Conservation (phyloP, 2,888 invertebrate species). For the Nesidiocoris tenuis region DNA sequence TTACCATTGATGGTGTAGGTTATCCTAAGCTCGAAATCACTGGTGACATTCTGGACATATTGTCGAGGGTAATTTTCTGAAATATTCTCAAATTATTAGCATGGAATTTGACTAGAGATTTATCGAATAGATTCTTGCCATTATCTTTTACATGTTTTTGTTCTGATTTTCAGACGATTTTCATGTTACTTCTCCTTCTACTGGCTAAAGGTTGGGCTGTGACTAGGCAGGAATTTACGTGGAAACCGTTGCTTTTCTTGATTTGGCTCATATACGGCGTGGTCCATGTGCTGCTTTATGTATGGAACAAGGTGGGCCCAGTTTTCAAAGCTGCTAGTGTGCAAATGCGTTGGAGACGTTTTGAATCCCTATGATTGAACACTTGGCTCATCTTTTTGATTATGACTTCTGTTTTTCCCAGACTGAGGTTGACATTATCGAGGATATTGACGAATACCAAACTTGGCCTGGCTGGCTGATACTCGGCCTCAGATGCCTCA, state of each 20-base stretch:
- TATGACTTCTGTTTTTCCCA: too few species aligned
- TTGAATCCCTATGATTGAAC: too few species aligned
- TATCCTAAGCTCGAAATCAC: slow-evolving; percentile 76
- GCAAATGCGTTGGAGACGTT: too few species aligned
- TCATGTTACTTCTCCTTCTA: slow-evolving; percentile 87
- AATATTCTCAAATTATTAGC: too few species aligned
- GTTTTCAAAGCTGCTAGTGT: too few species aligned
- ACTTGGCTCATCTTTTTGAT: too few species aligned
- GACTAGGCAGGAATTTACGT: slow-evolving; percentile 82
- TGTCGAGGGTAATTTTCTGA: slow-evolving; percentile 72
- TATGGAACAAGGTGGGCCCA: slow-evolving; percentile 90
- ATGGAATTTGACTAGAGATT: too few species aligned
- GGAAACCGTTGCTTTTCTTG: slow-evolving; percentile 75
- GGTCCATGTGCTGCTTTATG: slow-evolving; percentile 86
- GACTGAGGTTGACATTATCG: slow-evolving; percentile 94
- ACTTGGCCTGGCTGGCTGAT: slow-evolving; percentile 97
- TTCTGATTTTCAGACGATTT: slow-evolving; percentile 90
- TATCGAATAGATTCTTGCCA: too few species aligned
- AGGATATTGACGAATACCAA: slow-evolving; percentile 95
- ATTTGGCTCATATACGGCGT: slow-evolving; percentile 91
- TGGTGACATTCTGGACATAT: slow-evolving; percentile 89
- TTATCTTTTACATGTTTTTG: too few species aligned
- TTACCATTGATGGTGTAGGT: slow-evolving; percentile 87
- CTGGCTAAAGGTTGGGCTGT: slow-evolving; percentile 98
- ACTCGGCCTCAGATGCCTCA: slow-evolving; percentile 76